These are phyloP conservation scores for Cephus sareptanus DNA, from an alignment of 2,888 invertebrate species.

Conservation along the genomic window DNA sequence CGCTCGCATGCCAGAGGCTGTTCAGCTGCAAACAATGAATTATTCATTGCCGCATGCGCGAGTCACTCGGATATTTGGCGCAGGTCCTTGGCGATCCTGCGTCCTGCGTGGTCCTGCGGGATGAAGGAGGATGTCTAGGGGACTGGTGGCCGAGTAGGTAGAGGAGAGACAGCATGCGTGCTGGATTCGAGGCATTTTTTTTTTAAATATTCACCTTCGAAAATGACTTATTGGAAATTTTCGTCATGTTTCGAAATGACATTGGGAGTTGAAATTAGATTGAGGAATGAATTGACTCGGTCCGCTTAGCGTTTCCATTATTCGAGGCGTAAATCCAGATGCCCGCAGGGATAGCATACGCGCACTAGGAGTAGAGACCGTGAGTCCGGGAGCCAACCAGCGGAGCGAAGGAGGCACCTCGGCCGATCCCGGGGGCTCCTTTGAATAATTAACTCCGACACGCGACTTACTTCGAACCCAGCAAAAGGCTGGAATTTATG, in stretches of 20 bases:
- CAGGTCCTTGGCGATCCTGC: neutral
- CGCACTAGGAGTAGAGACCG: too few relatives aligned
- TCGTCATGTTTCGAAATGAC: neutral
- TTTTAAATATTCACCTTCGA: too few relatives aligned
- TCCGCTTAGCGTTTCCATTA: too few relatives aligned
- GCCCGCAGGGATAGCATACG: neutral
- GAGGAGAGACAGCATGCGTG: too few relatives aligned
- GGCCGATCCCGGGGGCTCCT: neutral
- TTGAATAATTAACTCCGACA: neutral
- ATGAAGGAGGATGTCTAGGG: neutral
- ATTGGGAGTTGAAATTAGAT: neutral
- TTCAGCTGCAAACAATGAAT: slow-evolving; percentile 34
- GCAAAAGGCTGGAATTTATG: neutral
- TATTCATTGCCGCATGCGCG: slow-evolving; percentile 26
- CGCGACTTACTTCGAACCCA: neutral
- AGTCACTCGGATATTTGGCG: slow-evolving; percentile 10
- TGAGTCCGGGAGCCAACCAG: neutral
- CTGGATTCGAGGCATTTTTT: too few relatives aligned
- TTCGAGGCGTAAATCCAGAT: too few relatives aligned
- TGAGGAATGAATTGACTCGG: neutral
- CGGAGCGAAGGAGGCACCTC: too few relatives aligned
- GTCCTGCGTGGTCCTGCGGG: neutral
- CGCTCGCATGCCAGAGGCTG: slow-evolving; percentile 25
- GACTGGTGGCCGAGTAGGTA: too few relatives aligned
- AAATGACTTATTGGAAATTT: neutral